Conservation (phyloP, 1,140 invertebrate genomes). For the Aporrectodea caliginosa region DNA sequence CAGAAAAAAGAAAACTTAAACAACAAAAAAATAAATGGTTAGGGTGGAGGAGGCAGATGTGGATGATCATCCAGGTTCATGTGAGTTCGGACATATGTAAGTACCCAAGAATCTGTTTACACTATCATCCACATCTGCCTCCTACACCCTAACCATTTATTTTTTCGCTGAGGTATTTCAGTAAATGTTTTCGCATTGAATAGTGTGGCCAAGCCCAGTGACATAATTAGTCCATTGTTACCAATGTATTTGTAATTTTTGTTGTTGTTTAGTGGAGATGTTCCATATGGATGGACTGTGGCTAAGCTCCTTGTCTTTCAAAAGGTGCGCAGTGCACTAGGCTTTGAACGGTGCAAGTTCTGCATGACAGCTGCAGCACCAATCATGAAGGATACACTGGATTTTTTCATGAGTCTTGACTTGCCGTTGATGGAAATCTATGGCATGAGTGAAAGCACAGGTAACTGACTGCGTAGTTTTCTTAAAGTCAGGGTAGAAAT, state of each 20-base stretch:
- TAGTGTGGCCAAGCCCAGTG: too few relatives aligned
- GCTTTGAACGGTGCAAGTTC: conserved; percentile 67
- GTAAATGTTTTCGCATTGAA: too few relatives aligned
- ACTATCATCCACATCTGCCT: not conserved
- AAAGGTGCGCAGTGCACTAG: conserved; percentile 71
- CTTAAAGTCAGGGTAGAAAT: too few relatives aligned
- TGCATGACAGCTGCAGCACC: conserved; percentile 78
- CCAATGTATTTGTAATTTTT: not conserved
- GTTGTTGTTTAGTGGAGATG: conserved; percentile 14
- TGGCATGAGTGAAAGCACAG: conserved; percentile 76
- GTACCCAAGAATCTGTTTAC: too few relatives aligned
- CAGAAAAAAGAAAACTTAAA: not conserved
- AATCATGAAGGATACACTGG: conserved; percentile 72
- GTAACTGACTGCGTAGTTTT: conserved; percentile 50
- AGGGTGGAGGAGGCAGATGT: conserved; percentile 62
- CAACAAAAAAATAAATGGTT: conserved; percentile 47
- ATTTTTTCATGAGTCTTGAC: conserved; percentile 80
- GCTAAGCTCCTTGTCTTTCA: conserved; percentile 72
- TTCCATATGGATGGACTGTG: conserved; percentile 45
- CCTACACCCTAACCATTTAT: conserved; percentile 65
- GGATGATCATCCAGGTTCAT: not conserved
- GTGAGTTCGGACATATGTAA: too few relatives aligned
- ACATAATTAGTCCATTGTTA: not conserved
- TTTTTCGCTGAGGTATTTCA: not conserved
- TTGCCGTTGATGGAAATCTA: conserved; percentile 65